Percentiles rank a stretch among this genome's conserved stretches.
Conservation (phyloP, 1,140 invertebrate genomes). For the Danaus plexippus region DNA sequence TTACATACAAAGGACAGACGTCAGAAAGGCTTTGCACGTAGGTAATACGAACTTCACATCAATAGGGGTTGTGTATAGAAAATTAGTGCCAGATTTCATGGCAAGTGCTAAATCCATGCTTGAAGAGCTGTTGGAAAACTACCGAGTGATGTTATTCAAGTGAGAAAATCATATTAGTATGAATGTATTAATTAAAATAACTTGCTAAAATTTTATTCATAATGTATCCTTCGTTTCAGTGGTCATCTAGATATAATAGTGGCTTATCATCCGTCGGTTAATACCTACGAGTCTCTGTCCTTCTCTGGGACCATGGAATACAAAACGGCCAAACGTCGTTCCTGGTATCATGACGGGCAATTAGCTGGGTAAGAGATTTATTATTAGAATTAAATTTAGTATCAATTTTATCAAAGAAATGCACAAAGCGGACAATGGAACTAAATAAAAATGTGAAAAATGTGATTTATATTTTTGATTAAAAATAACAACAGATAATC, state of each 20-base stretch:
- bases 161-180: constrained; percentile 28
- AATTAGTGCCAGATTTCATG: constrained; percentile 83
- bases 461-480: no score
- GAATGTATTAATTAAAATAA: constrained; percentile 1
- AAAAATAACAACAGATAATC: no score
- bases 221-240: constrained; percentile 73
- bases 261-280: constrained; percentile 83
- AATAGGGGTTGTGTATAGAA: constrained; percentile 74
- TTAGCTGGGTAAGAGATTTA: constrained; percentile 50
- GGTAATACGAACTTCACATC: constrained; percentile 73
- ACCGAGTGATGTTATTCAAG: constrained; percentile 75
- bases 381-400: neutral
- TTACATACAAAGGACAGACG: constrained; percentile 75
- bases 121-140: constrained; percentile 75
- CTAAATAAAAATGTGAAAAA: no score
- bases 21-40: constrained; percentile 73
- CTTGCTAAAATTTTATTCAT: neutral
- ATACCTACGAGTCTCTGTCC: constrained; percentile 77
- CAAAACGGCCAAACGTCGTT: constrained; percentile 64
- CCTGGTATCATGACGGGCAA: constrained; percentile 56
- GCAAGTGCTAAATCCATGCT: constrained; percentile 83
- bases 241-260: constrained; percentile 91
- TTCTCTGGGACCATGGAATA: constrained; percentile 78
- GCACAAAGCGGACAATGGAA: no score
- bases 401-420: no score